phyloP scores from a whole-genome alignment of 2,113 vertebrate species.

The Engystomops pustulosus region DNA sequence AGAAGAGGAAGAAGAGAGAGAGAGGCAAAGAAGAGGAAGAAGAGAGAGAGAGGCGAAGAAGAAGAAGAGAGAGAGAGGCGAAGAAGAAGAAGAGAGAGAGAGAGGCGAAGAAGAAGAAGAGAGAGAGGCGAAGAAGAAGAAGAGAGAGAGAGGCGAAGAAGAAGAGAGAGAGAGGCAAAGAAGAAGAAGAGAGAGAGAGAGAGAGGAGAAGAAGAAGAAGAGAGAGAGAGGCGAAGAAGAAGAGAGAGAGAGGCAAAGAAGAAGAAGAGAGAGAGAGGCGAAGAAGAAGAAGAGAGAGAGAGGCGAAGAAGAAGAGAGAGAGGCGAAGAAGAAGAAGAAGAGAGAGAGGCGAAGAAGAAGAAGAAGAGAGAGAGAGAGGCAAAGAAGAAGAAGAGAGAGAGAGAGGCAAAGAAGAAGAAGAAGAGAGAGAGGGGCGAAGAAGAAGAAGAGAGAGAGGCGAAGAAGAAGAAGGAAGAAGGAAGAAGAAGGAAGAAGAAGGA shows the following conservation, averaged over 20 bases:
- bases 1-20: background rate
- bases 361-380: background rate
- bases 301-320: background rate
- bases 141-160: background rate
- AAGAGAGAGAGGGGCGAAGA: background rate
- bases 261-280: background rate
- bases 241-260: background rate
- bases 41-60: no score
- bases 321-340: background rate
- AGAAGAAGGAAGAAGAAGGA: background rate
- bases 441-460: background rate
- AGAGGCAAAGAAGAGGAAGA: background rate
- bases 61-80: background rate
- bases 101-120: background rate
- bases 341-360: no score
- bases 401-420: background rate
- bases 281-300: no score
- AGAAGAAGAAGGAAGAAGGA: background rate
- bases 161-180: background rate
- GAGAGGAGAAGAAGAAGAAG: background rate
- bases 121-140: background rate
- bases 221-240: no score
- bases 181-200: background rate
- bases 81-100: background rate
- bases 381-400: background rate